These are phyloP conservation scores for Sesia bembeciformis DNA, from an alignment of 2,888 invertebrate species.

Conservation along the genomic window DNA sequence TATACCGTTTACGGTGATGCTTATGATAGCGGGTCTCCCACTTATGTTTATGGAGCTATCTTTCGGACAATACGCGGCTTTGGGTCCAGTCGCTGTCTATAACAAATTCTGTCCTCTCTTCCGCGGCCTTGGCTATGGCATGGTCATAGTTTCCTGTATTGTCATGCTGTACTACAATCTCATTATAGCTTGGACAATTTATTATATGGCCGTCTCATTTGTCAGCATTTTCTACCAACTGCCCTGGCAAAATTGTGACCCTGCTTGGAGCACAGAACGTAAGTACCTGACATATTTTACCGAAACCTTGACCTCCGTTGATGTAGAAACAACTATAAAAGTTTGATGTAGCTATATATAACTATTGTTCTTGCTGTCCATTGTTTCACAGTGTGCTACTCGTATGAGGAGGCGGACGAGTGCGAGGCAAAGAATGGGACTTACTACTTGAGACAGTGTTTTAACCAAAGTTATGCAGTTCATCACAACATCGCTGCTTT, in stretches of 20 bases:
- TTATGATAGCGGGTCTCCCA: conserved; percentile 85
- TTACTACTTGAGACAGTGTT: conserved; percentile 77
- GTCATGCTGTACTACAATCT: conserved; percentile 86
- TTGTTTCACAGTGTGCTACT: conserved; percentile 74
- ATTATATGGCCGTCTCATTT: conserved; percentile 78
- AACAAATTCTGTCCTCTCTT: conserved; percentile 86
- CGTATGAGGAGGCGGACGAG: conserved; percentile 77
- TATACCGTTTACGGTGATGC: conserved; percentile 87
- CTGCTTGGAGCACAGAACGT: conserved; percentile 80
- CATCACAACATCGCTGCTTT: conserved; percentile 70
- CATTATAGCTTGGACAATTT: conserved; percentile 85
- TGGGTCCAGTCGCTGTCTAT: conserved; percentile 87
- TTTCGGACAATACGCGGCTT: conserved; percentile 86
- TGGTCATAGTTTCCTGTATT: conserved; percentile 83
- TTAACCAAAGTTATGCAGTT: conserved; percentile 72
- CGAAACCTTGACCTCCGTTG: neutral
- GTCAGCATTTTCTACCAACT: conserved; percentile 77
- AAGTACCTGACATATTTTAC: conserved; percentile 27
- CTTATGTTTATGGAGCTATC: conserved; percentile 90
- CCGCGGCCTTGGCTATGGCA: conserved; percentile 82
- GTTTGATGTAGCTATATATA: neutral
- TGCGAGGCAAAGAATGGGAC: conserved; percentile 77
- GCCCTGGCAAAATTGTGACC: conserved; percentile 83
- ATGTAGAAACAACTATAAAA: neutral
- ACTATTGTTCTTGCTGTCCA: neutral